Evolutionary conservation across 2,113 vertebrate species (phyloP), one percentile per base, ranked within the genome.

Genomic region (Paracanthobrama guichenoti): DNA sequence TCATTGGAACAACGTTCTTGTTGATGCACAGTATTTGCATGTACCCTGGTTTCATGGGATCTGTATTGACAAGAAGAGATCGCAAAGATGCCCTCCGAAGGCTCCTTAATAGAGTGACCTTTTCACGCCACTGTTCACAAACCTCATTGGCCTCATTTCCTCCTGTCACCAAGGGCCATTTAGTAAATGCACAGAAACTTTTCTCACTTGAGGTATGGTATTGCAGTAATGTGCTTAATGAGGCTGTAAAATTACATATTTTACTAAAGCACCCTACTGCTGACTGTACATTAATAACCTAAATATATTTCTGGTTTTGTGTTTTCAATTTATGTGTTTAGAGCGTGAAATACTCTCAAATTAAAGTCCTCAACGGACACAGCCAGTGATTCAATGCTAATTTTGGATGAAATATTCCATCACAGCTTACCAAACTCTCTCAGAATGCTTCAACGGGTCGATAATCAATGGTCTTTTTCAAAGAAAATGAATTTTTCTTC

Each of bases 101-200:
- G 48, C 64, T 42, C 22, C 26, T 3, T 57, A 82, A 81, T 69
- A 57, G 80, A 55, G 48, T 82, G 80, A 57, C 66, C 80, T 72
- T 71, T 71, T 31, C 79, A 53, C 46, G 28, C 44, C 62, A 16
- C 44, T 53, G 66, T 39, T 72, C 46, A 18, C 80, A 69, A 55
- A 55, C 80, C 66, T 82, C 60, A 69, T 69, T 81, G 79, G 69
- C 79, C 64, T 81, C 62, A 82, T 82, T 71, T 82, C 22, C 80
- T 57, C 66, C 80, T 42, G 66, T 71, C 80, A 82, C 48, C 12
- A 1, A 82, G 79, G 26, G 66, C 66, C 80, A 71, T 71, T 82
- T 82, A 57, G 80, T 72, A 71, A 81, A 71, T 12, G 48, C 64
- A 55, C 48, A 82, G 48, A 82, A 71, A 82, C 66, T 57, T 82